A percentile compares a stretch with the other conserved stretches of the same genome.
Conservation (phyloP, 1,140 invertebrate genomes). For the Drosophila lini region DNA sequence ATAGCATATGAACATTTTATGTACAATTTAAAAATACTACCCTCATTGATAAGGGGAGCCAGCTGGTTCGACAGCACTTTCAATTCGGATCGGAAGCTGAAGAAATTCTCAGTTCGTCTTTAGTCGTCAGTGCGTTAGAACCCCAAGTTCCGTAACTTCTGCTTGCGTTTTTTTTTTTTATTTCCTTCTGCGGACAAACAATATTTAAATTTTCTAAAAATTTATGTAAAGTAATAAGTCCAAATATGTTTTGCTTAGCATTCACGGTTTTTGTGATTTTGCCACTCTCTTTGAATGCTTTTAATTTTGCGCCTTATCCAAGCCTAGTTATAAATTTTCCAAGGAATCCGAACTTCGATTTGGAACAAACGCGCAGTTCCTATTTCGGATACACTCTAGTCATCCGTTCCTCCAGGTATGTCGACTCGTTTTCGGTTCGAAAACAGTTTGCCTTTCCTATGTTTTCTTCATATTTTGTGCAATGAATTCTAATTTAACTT, state of each 20-base stretch:
- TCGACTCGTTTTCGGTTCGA: background rate
- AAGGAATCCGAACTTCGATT: constrained; percentile 43
- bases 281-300: constrained; percentile 26
- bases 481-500: no score
- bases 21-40: no score
- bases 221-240: background rate
- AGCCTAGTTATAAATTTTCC: constrained; percentile 59
- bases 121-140: background rate
- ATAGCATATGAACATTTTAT: no score
- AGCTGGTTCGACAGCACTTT: background rate
- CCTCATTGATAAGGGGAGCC: background rate
- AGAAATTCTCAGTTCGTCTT: background rate
- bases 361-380: constrained; percentile 65
- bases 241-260: constrained; percentile 24
- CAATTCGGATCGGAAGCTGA: background rate
- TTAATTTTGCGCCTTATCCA: constrained; percentile 64
- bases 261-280: background rate
- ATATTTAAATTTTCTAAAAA: background rate
- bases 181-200: background rate
- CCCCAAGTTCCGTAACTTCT: background rate
- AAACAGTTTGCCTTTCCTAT: no score
- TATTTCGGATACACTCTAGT: constrained; percentile 75
- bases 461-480: no score
- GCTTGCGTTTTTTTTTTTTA: background rate
- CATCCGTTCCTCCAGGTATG: constrained; percentile 68